phyloP scores from a whole-genome alignment of 2,888 invertebrate species.

The Agriotes lineatus region DNA sequence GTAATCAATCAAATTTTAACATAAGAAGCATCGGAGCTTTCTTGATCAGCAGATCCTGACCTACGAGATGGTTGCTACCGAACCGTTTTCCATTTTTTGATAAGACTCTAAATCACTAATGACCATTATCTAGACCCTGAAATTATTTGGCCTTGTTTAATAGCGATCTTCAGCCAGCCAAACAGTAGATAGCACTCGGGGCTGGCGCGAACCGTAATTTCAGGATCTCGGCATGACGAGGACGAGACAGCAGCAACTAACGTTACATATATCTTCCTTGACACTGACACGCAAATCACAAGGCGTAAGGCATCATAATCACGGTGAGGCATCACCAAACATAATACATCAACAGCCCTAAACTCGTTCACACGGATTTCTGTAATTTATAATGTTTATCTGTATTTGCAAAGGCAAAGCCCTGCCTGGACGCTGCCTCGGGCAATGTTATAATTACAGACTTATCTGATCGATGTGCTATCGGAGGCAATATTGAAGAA shows the following conservation, averaged over 20 bases:
- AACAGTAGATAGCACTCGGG: slow-evolving; percentile 40
- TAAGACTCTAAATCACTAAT: too few species aligned
- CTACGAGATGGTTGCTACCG: too few species aligned
- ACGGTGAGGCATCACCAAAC: slow-evolving; percentile 44
- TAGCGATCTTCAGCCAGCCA: too few species aligned
- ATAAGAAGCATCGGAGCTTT: too few species aligned
- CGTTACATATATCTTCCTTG: slow-evolving; percentile 53
- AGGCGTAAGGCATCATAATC: slow-evolving; percentile 48
- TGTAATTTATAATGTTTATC: slow-evolving; percentile 49
- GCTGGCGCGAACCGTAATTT: slow-evolving; percentile 45
- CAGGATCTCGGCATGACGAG: slow-evolving; percentile 39
- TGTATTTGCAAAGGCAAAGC: slow-evolving; percentile 44
- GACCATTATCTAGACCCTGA: too few species aligned
- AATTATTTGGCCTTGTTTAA: too few species aligned
- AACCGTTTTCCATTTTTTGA: too few species aligned
- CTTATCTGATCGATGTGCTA: slow-evolving; percentile 55
- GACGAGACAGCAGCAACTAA: slow-evolving; percentile 42
- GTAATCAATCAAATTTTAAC: too few species aligned
- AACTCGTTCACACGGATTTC: slow-evolving; percentile 51
- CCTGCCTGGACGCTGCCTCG: slow-evolving; percentile 45
- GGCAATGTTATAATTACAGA: slow-evolving; percentile 56
- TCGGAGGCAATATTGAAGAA: slow-evolving; percentile 58
- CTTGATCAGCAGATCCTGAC: too few species aligned
- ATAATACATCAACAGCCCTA: slow-evolving; percentile 52
- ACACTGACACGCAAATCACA: slow-evolving; percentile 56